Evolutionary conservation across 2,113 vertebrate genomes (phyloP).

Genomic region (Plecturocebus donacophilus): DNA sequence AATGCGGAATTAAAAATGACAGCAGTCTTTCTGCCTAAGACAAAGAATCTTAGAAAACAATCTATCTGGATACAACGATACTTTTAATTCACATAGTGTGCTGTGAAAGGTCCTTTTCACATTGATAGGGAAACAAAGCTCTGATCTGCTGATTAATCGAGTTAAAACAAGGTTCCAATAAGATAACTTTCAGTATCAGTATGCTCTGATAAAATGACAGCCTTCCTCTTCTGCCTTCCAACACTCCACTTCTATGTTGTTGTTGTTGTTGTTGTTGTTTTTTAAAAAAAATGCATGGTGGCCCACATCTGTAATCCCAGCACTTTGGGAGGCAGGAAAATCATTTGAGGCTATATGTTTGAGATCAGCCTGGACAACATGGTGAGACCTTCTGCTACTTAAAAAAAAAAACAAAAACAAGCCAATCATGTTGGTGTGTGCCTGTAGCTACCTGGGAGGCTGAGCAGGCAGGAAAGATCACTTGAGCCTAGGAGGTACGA

Average conservation of each 20-base stretch:
- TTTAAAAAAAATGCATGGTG: background rate
- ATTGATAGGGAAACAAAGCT: background rate
- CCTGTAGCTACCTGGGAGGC: background rate
- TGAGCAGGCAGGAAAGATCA: background rate
- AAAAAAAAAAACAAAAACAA: background rate
- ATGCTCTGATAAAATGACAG: background rate
- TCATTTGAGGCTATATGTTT: background rate
- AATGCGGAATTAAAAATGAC: conserved; percentile 25
- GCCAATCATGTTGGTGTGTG: background rate
- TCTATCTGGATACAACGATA: background rate
- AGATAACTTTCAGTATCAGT: background rate
- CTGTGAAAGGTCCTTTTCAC: background rate
- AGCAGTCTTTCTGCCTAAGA: background rate
- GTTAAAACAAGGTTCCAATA: background rate
- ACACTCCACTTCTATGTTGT: background rate
- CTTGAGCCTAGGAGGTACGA: background rate
- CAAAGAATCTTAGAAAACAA: conserved; percentile 42
- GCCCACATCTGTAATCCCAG: background rate
- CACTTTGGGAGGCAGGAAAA: background rate
- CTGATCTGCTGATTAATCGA: background rate
- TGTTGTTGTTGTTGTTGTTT: too few species aligned
- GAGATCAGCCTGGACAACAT: background rate
- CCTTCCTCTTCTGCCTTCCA: background rate
- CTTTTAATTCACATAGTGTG: conserved; percentile 2
- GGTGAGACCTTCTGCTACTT: background rate